Percentiles rank a stretch among this genome's conserved stretches.
These are phyloP conservation scores for Anarsia innoxiella DNA, from an alignment of 2,888 invertebrate species.

Conservation along the genomic window DNA sequence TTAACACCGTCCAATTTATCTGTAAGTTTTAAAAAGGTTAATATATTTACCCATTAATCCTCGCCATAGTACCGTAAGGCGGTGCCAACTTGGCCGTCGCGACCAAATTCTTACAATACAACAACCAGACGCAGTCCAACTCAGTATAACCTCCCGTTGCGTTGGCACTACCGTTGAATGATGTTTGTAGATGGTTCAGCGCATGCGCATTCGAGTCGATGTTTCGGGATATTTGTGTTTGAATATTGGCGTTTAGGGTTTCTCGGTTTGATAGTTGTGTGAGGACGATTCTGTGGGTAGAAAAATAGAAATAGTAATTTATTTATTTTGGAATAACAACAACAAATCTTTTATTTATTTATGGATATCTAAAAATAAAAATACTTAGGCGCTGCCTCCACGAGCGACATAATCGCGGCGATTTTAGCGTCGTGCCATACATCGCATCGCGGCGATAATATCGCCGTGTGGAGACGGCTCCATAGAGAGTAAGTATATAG, in stretches of 20 bases:
- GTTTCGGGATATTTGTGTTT: slow-evolving; percentile 50
- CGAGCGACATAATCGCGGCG: no score
- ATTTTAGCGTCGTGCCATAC: no score
- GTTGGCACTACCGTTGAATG: slow-evolving; percentile 37
- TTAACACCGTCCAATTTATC: no score
- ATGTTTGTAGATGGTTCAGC: slow-evolving; percentile 48
- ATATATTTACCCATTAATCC: slow-evolving; percentile 73
- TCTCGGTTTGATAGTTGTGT: slow-evolving; percentile 47
- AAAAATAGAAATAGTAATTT: no score
- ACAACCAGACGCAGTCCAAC: slow-evolving; percentile 75
- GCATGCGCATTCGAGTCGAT: slow-evolving; percentile 53
- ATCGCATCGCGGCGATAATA: no score
- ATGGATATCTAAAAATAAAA: no score
- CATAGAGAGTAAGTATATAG: no score
- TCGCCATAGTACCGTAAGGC: slow-evolving; percentile 74
- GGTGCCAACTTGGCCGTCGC: slow-evolving; percentile 67
- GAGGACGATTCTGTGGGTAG: slow-evolving; percentile 43
- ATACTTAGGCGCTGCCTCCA: no score
- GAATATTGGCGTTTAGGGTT: slow-evolving; percentile 29
- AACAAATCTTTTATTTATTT: no score
- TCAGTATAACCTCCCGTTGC: slow-evolving; percentile 37
- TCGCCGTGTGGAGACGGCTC: no score
- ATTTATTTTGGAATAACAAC: no score
- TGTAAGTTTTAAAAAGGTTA: no score
- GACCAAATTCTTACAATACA: slow-evolving; percentile 74